Evolutionary conservation across 2,888 invertebrate species (phyloP), one percentile per base, ranked within the genome.

Genomic region (Physocephala rufipes): DNA sequence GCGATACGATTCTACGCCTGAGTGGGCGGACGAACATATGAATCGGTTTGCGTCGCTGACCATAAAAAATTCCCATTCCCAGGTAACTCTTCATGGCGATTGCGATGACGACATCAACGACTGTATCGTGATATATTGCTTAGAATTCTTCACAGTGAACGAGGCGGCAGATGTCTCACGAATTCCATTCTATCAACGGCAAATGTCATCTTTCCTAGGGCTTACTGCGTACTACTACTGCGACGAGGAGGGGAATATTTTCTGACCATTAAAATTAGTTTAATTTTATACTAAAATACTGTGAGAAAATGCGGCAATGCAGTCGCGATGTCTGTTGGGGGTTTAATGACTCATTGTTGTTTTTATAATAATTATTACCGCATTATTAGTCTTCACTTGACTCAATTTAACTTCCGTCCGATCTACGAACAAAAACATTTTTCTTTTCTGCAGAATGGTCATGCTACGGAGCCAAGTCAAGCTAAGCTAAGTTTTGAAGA

Each of bases 51-150:
- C 62, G 19, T 62, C 36, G 43, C 62, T 62, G 62, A n/a, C 36
- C 62, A 62, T 21, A 21, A 53, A n/a, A 30, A 19, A 61, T 61
- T 36, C 61, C 2, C 61, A 30, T 62, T 62, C 62, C 62, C 62
- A 62, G n/a, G 43, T n/a, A 21, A n/a, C 36, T 21, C 19, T 36
- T 19, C n/a, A n/a, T n/a, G n/a, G n/a, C n/a, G n/a, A n/a, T n/a
- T n/a, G n/a, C n/a, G n/a, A n/a, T n/a, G n/a, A n/a, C n/a, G n/a
- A n/a, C n/a, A n/a, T n/a, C n/a, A n/a, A n/a, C n/a, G n/a, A n/a
- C n/a, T n/a, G n/a, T n/a, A n/a, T n/a, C n/a, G n/a, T n/a, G n/a
- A n/a, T n/a, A n/a, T n/a, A n/a, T n/a, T n/a, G n/a, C n/a, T n/a
- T n/a, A n/a, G 36, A 4, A 36, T 36, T 36, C 36, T 36, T 36